phyloP scores from a whole-genome alignment of 1,140 invertebrate species.

The Oryzaephilus surinamensis region DNA sequence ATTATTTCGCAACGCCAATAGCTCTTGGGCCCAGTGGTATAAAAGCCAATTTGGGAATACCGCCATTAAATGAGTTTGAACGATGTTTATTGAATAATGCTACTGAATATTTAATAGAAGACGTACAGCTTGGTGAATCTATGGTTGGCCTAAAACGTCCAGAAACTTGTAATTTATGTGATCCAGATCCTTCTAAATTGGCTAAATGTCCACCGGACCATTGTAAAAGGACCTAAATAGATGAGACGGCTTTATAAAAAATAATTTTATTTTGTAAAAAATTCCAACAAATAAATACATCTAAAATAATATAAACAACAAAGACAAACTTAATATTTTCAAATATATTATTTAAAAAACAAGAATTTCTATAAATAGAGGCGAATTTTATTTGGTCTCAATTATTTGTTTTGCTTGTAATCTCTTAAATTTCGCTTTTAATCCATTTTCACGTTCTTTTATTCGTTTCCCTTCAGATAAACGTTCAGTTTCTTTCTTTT shows the following conservation, averaged over 20 bases:
- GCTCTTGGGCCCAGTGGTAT: slow-evolving; percentile 40
- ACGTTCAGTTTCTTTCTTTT: slow-evolving; percentile 25
- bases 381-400: neutral
- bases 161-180: slow-evolving; percentile 23
- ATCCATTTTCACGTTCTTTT: slow-evolving; percentile 30
- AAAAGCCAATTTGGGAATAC: slow-evolving; percentile 43
- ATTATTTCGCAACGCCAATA: slow-evolving; percentile 37
- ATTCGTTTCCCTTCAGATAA: slow-evolving; percentile 21
- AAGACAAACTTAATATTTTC: too few species aligned
- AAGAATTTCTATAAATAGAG: neutral
- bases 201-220: slow-evolving; percentile 14
- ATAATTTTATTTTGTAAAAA: too few species aligned
- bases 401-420: slow-evolving; percentile 19
- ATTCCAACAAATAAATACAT: too few species aligned
- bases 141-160: slow-evolving; percentile 1
- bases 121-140: slow-evolving; percentile 40
- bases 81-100: slow-evolving; percentile 41
- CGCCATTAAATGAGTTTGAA: slow-evolving; percentile 43
- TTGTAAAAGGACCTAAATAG: too few species aligned
- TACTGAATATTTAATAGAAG: slow-evolving; percentile 39
- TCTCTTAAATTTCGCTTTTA: slow-evolving; percentile 31
- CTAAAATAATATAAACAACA: too few species aligned
- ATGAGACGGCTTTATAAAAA: too few species aligned
- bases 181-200: slow-evolving; percentile 7
- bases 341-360: too few species aligned